Evolutionary conservation across 2,888 invertebrate species (phyloP), one percentile per base, ranked within the genome.

Genomic region (Ellobium chinense): DNA sequence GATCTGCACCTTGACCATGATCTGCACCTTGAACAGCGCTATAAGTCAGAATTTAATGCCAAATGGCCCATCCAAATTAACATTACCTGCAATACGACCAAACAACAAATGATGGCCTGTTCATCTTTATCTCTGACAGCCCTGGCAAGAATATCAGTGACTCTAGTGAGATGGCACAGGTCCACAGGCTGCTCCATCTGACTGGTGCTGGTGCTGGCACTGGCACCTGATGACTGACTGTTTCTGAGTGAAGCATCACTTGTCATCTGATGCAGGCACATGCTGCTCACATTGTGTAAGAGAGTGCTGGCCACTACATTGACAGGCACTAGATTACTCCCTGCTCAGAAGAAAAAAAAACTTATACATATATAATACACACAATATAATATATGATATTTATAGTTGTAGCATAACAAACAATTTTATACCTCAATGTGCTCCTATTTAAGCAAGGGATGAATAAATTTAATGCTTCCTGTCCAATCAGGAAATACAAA

Each of bases 211-310:
- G 82, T 39, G 9, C 24, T 9, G 18, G 65, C 27, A 7, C 14
- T 9, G 80, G 81, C 86, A 86, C 73, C 81, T 81, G 29, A 88
- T 87, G 27, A 89, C 84, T 5, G 90, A 87, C 65, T 87, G 86
- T 84, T 88, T 87, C 72, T 89, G 80, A 21, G 89, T 78, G 62
- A 37, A 18, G 24, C 24, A 78, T 91, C 91, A 74, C 86, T 88
- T 81, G 89, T 88, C 65, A 92, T 85, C 82, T 91, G 90, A 82
- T 92, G 92, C 18, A 91, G 84, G 81, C 92, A 92, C 90, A 91
- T 91, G 81, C 89, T 89, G 31, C 91, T 91, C 0, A 92, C 91
- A 84, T 92, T 92, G 60, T 91, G 91, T 60, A 92, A 84, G 34
- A 92, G 82, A 9, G 85, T 82, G 24, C 87, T 85, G 21, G 91